Conservation (phyloP, 2,113 vertebrate species). For the Ictidomys tridecemlineatus region DNA sequence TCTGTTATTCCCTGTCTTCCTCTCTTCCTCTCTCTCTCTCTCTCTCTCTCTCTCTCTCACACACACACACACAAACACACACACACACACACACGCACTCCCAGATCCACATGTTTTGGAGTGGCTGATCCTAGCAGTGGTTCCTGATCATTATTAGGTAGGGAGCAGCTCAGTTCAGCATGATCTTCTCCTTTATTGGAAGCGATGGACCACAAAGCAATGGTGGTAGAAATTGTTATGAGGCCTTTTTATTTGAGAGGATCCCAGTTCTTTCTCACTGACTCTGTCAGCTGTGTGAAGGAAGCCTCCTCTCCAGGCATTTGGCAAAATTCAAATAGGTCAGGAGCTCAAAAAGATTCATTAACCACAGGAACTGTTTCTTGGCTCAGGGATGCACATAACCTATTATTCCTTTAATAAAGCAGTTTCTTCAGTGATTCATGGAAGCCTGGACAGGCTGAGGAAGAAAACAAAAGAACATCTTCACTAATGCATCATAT, state of each 20-base stretch:
- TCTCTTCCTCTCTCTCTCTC: too few relatives aligned
- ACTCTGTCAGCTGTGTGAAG: background rate
- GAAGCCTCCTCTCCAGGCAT: background rate
- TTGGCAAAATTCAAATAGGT: conserved; percentile 64
- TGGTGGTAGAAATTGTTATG: background rate
- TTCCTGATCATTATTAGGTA: background rate
- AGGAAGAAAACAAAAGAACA: background rate
- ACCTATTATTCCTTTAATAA: conserved; percentile 49
- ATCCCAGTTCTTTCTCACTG: background rate
- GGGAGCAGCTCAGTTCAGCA: background rate
- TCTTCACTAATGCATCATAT: background rate
- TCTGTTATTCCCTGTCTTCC: too few relatives aligned
- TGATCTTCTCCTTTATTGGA: background rate
- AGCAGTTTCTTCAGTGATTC: conserved; percentile 1
- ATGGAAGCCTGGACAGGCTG: background rate
- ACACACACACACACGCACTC: background rate
- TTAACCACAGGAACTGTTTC: conserved; percentile 50
- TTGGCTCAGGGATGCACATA: background rate
- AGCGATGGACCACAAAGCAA: background rate
- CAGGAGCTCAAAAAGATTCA: conserved; percentile 54
- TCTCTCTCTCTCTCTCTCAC: too few relatives aligned
- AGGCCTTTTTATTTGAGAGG: background rate
- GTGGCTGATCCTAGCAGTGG: background rate
- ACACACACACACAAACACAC: too few relatives aligned
- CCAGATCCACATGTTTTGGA: background rate